Evolutionary conservation across 1,140 invertebrate genomes (phyloP).

Genomic region (Halictus rubicundus): DNA sequence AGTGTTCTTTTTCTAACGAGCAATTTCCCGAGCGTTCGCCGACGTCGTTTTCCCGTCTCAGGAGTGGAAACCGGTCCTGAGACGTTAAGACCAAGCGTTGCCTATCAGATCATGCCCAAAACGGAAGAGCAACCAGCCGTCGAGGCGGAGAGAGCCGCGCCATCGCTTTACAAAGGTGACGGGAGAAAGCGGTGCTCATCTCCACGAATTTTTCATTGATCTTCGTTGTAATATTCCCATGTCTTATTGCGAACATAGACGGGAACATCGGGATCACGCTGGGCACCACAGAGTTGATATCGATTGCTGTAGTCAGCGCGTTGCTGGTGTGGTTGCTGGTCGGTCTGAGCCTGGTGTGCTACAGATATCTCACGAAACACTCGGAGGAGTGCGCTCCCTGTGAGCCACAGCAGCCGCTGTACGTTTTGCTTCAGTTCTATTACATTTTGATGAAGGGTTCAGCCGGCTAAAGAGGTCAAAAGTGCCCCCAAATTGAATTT

Average conservation of each 20-base stretch:
- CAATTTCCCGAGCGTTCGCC: conserved; percentile 4
- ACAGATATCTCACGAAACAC: conserved; percentile 59
- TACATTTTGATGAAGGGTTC: too few relatives aligned
- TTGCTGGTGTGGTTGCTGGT: conserved; percentile 68
- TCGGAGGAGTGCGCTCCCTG: conserved; percentile 56
- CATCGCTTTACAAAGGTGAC: conserved; percentile 56
- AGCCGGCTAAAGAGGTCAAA: too few relatives aligned
- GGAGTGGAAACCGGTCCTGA: conserved; percentile 28
- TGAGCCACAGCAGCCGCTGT: conserved; percentile 57
- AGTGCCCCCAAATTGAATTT: too few relatives aligned
- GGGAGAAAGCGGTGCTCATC: conserved; percentile 27
- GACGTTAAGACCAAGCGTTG: conserved; percentile 37
- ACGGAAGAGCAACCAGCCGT: conserved; percentile 4
- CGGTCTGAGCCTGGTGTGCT: conserved; percentile 65
- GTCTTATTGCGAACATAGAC: conserved; percentile 8
- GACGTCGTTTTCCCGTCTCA: conserved; percentile 26
- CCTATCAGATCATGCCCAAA: conserved; percentile 64
- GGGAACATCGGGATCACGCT: conserved; percentile 27
- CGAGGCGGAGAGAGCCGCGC: conserved; percentile 17
- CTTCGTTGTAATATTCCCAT: neutral
- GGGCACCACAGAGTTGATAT: conserved; percentile 61
- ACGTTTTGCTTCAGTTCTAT: conserved; percentile 14
- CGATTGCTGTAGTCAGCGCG: conserved; percentile 64
- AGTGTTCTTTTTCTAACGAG: neutral
- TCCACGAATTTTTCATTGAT: neutral